Evolutionary conservation across 2,113 vertebrate genomes (phyloP).

Genomic region (Hippolais icterina): DNA sequence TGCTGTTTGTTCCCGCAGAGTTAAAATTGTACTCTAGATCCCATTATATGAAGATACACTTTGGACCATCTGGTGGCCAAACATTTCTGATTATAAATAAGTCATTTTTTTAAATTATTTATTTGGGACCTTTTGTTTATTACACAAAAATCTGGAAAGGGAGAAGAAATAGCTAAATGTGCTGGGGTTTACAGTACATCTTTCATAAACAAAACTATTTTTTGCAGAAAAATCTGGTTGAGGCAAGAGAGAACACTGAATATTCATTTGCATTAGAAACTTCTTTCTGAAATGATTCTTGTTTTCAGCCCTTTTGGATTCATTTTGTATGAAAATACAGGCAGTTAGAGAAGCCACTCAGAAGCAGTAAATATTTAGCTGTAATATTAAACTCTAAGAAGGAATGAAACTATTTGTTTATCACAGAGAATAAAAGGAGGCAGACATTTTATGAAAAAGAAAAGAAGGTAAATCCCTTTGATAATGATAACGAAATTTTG

Average conservation of each 20-base stretch:
- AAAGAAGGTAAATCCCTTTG: neutral
- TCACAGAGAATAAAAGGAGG: neutral
- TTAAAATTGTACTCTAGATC: slow-evolving; percentile 64
- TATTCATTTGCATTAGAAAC: neutral
- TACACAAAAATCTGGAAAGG: slow-evolving; percentile 48
- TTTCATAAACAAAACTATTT: neutral
- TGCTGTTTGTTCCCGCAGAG: slow-evolving; percentile 75
- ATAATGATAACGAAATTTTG: neutral
- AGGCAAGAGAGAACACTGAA: neutral
- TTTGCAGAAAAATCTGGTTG: neutral
- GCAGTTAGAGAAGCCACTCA: neutral
- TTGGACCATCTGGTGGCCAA: slow-evolving; percentile 75
- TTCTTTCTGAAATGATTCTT: neutral
- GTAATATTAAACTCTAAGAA: neutral
- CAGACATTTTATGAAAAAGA: neutral
- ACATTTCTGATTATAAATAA: slow-evolving; percentile 77
- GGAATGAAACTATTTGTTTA: neutral
- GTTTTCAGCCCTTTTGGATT: neutral
- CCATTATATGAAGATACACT: slow-evolving; percentile 71
- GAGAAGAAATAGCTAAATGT: neutral
- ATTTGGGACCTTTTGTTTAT: slow-evolving; percentile 64
- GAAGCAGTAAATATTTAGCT: neutral
- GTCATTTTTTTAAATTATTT: slow-evolving; percentile 72
- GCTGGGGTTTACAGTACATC: neutral
- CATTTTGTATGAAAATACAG: neutral